A percentile compares a stretch with the other conserved stretches of the same genome.
Evolutionary conservation across 2,113 vertebrate genomes (phyloP).

Genomic region (Leiothrix lutea): DNA sequence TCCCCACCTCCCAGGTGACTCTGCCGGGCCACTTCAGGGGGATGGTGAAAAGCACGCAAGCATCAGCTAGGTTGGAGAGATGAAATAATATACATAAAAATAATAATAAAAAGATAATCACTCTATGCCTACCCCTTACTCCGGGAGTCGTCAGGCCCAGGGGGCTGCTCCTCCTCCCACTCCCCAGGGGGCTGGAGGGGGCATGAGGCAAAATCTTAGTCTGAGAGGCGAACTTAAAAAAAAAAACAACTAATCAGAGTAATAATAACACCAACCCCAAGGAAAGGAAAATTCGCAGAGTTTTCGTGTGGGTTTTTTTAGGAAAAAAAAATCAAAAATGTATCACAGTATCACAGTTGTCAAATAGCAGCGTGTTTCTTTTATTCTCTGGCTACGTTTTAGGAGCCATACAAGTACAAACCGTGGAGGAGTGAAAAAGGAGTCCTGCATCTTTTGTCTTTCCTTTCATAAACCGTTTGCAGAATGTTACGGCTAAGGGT

Average conservation of each 20-base stretch:
- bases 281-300: not conserved
- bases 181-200: not conserved
- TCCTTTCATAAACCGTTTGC: not conserved
- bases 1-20: not conserved
- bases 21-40: not conserved
- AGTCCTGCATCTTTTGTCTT: constrained; percentile 41
- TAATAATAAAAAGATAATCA: not conserved
- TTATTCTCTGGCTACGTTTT: constrained; percentile 3
- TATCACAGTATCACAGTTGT: constrained; percentile 66
- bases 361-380: constrained; percentile 44
- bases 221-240: not conserved
- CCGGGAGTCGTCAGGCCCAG: accelerated
- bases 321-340: not conserved
- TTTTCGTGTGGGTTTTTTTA: not conserved
- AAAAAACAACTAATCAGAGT: not conserved
- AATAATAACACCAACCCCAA: not conserved
- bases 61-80: not conserved
- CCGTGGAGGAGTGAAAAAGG: not conserved
- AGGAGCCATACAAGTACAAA: constrained; percentile 20
- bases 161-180: not conserved
- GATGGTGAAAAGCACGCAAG: not conserved
- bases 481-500: not conserved
- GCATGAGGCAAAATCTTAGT: constrained; percentile 10
- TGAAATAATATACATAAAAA: not conserved
- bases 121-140: not conserved